Evolutionary conservation across 2,888 invertebrate species (phyloP).

Genomic region (Spisula subtruncata): DNA sequence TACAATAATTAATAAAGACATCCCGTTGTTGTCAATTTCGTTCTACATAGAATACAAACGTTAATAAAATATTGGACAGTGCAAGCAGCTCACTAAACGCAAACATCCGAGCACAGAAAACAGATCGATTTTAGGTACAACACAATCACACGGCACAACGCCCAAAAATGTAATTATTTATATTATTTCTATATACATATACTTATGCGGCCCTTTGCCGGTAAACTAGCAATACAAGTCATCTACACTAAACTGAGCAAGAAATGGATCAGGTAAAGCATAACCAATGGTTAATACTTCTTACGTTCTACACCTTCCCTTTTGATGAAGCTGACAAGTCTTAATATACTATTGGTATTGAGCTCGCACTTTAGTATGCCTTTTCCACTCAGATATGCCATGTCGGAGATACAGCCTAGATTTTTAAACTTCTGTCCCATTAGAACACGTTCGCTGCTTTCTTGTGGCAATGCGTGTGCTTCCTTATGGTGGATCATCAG

Average conservation of each 20-base stretch:
- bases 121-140: too few relatives aligned
- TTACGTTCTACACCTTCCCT: not conserved
- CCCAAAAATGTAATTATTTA: not conserved
- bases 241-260: not conserved
- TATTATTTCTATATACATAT: too few relatives aligned
- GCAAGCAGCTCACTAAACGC: too few relatives aligned
- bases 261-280: not conserved
- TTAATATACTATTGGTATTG: conserved; percentile 64
- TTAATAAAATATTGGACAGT: too few relatives aligned
- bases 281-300: not conserved
- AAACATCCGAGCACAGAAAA: too few relatives aligned
- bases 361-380: conserved; percentile 74
- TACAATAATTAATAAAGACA: too few relatives aligned
- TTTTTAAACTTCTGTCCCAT: conserved; percentile 69
- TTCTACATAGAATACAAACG: too few relatives aligned
- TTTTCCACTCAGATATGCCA: conserved; percentile 71
- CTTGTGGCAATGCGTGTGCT: conserved; percentile 9
- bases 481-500: conserved; percentile 38
- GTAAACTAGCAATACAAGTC: not conserved
- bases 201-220: too few relatives aligned
- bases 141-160: not conserved
- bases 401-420: conserved; percentile 73
- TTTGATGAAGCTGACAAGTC: conserved; percentile 62
- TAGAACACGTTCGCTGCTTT: conserved; percentile 68
- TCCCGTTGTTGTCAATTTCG: too few relatives aligned